Conservation (phyloP, 2,113 vertebrate genomes). For the Motacilla alba region DNA sequence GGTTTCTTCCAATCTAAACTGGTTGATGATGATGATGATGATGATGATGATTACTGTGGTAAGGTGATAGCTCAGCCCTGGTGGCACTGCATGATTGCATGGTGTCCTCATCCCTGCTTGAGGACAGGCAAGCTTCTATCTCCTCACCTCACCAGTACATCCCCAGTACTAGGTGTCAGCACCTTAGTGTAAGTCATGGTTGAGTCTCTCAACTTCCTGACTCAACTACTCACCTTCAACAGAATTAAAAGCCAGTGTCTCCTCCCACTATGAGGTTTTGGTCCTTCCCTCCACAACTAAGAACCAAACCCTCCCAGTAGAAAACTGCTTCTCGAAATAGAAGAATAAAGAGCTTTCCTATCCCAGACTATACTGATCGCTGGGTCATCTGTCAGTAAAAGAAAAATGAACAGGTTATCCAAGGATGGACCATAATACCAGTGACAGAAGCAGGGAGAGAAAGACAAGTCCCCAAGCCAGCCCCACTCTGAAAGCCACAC, state of each 20-base stretch:
- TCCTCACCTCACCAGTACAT: not conserved
- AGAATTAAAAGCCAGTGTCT: not conserved
- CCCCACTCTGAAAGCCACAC: fast-evolving
- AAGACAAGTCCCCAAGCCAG: fast-evolving
- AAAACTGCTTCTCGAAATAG: fast-evolving
- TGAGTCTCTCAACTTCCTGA: not conserved
- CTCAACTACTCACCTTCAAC: not conserved
- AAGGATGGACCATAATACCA: not conserved
- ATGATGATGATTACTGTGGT: not conserved
- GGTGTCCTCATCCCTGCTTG: not conserved
- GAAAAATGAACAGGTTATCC: not conserved
- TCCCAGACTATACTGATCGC: not conserved
- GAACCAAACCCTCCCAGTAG: not conserved
- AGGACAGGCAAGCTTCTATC: not conserved
- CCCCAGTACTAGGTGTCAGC: not conserved
- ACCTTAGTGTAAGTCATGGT: not conserved
- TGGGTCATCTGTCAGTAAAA: not conserved
- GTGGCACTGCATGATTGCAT: not conserved
- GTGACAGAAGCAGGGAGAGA: not conserved
- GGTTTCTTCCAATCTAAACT: not conserved
- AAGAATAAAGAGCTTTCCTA: not conserved
- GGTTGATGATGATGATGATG: too few species aligned
- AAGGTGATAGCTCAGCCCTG: not conserved
- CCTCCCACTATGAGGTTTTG: not conserved
- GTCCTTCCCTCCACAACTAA: not conserved